Conservation (phyloP, 2,113 vertebrate species). For the Oryctolagus cuniculus region mOryCun1.1 NC_091448.1:40138501-40139000, state of each 20-base stretch:
- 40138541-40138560: background rate
- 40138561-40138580: background rate
- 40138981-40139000: too few species aligned
- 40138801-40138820: too few species aligned
- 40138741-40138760: rapidly evolving
- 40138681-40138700: background rate
- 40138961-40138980: too few species aligned
- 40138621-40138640: background rate
- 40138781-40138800: background rate
- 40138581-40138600: background rate
- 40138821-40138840: background rate
- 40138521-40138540: background rate
- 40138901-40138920: background rate
- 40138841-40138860: background rate
- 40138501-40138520: background rate
- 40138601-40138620: background rate
- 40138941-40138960: background rate
- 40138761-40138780: too few species aligned
- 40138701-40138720: background rate
- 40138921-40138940: constrained; percentile 21
- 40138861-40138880: background rate
- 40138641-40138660: background rate
- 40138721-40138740: background rate
- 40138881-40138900: background rate
- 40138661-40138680: constrained; percentile 42